Base-by-base conservation (phyloP, 1,140 invertebrate genomes). In the Leptinotarsa defecta region DNA sequence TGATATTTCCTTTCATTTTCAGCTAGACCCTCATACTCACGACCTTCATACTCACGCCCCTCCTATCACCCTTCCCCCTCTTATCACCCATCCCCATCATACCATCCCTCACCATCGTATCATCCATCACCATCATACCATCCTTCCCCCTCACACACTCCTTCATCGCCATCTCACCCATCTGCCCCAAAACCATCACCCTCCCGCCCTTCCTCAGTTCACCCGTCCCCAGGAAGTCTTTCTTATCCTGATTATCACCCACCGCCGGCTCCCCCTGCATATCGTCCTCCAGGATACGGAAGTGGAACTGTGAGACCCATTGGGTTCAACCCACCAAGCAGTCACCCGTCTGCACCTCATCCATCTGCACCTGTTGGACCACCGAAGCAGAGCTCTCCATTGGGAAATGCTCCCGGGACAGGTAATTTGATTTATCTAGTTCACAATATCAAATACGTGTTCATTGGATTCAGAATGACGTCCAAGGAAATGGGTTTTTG, bases 361-460 rank as follows among this genome's bases (percentile, higher is more conserved):
- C 73, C 74, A 3, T 75, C 76, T 17, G 67, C 62, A 24, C 73
- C 75, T 19, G 49, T 74, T 57, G 73, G 73, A 27, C 72, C 77
- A 61, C 49, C 70, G n/a, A 71, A 71, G 22, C 70, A 71, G 5
- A 17, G 13, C 17, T 22, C 70, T 61, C 11, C 49, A n/a, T n/a
- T 71, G n/a, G 70, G 49, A 15, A n/a, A 71, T 61, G 70, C 20
- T 24, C 57, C 52, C 17, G 70, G 0, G 27, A 19, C 52, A 19
- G 34, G 43, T 69, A 6, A 48, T 43, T 43, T 43, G 34, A 11
- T 11, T 43, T 43, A 43, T 43, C 34, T 43, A 43, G 8, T 43
- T 43, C 2, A 11, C 34, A 11, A 43, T 43, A 43, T 11, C 34
- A 43, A 43, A 11, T 43, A 8, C 8, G 34, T 43, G 8, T 43